Base-by-base conservation (phyloP, 2,797 vertebrate species). In the Fistularia commersonii region DNA sequence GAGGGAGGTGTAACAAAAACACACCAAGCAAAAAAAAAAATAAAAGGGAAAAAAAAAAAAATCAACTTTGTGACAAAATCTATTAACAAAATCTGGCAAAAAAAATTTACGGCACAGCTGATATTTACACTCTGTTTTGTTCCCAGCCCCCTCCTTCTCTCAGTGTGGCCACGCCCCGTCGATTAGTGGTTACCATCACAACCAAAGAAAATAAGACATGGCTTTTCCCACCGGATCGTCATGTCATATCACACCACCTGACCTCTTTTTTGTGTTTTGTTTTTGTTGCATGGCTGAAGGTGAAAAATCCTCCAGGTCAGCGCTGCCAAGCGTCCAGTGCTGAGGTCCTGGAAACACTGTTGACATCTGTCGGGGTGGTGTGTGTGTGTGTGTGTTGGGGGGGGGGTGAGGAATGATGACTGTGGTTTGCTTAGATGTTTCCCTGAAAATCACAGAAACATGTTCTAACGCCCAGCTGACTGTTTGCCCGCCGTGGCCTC, bases 1-100 rank as follows among this genome's bases (percentile, higher is more conserved):
- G 32, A 4, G 44, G 48, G 52, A 67, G 44, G 45, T 54, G 60
- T 57, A 79, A 72, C 78, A 76, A 77, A 82, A 76, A 64, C 73
- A 32, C 58, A 14, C 57, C 55, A 68, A 83, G 71, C 54, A 54
- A 42, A 69, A 48, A 58, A 54, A 64, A n/a, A 51, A 58, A 51
- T 42, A 45, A n/a, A 48, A 60, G 42, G 11, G 2, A 37, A 50
- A 55, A 69, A 13, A 61, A 41, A 34, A 57, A 55, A 57, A 45
- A 69, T 46, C 0, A 23, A 23, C 23, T 23, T 45, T 0, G 45
- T 45, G 61, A 73, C 8, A 33, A 62, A 65, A 73, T 23, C 66
- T 61, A 61, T 73, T 51, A 76, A 76, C 61, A 83, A 61, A 80
- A 74, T 39, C 34, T 66, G 45, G 56, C 8, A 60, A 52, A 76